phyloP scores from a whole-genome alignment of 1,140 invertebrate species.

The Pseudachorutes palmiensis region DNA sequence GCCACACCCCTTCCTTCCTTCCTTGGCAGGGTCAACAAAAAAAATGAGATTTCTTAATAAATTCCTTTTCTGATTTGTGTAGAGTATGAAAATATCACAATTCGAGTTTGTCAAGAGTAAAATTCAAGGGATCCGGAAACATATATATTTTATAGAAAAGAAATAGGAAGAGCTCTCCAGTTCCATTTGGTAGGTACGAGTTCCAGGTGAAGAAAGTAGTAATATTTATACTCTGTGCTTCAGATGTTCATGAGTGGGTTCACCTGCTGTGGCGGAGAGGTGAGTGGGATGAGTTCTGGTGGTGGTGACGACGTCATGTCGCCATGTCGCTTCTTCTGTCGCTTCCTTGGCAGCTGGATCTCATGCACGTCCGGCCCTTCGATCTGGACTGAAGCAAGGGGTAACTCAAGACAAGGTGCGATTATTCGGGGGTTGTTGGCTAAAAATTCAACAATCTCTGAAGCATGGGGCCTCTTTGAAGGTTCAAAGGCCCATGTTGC shows the following conservation, averaged over 20 bases:
- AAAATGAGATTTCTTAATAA: too few relatives aligned
- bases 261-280: background rate
- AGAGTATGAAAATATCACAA: too few relatives aligned
- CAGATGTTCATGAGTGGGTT: background rate
- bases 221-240: too few relatives aligned
- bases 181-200: too few relatives aligned
- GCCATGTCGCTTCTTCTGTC: background rate
- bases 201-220: too few relatives aligned
- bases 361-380: conserved; percentile 54
- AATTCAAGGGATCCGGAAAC: too few relatives aligned
- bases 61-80: background rate
- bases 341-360: conserved; percentile 44
- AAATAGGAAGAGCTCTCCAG: too few relatives aligned
- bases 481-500: conserved; percentile 66
- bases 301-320: background rate
- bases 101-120: too few relatives aligned
- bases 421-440: conserved; percentile 64
- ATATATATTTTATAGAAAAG: too few relatives aligned
- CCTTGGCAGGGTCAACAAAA: too few relatives aligned
- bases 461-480: conserved; percentile 61
- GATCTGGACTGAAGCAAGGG: conserved; percentile 60
- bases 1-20: background rate
- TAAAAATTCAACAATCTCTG: conserved; percentile 69
- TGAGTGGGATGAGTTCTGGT: conserved; percentile 3
- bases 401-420: conserved; percentile 67